These are phyloP conservation scores for Anas bahamensis DNA, from an alignment of 2,797 vertebrate genomes.

Conservation along the genomic window DNA sequence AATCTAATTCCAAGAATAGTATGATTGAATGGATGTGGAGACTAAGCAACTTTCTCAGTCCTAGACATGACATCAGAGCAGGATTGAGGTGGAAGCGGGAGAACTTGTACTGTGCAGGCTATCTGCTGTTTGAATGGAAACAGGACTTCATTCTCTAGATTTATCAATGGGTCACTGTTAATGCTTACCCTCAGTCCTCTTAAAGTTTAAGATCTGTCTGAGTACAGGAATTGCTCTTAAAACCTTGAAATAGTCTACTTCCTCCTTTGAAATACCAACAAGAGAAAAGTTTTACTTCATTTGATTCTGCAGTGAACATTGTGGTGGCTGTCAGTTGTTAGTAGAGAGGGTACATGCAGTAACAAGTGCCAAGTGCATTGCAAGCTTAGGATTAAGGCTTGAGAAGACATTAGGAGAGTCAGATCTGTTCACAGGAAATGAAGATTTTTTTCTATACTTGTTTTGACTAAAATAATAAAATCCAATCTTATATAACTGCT, in stretches of 20 bases:
- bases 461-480: slow-evolving; percentile 24
- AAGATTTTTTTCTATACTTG: slow-evolving; percentile 11
- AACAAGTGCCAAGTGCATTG: not conserved
- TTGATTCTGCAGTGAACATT: not conserved
- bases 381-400: not conserved
- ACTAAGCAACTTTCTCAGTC: slow-evolving; percentile 38
- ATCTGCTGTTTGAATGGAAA: slow-evolving; percentile 32
- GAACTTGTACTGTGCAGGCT: not conserved
- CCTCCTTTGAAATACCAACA: not conserved
- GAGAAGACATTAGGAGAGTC: slow-evolving; percentile 7
- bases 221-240: slow-evolving; percentile 34
- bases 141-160: slow-evolving; percentile 58
- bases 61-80: slow-evolving; percentile 59
- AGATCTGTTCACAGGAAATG: slow-evolving; percentile 10
- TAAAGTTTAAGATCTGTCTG: not conserved
- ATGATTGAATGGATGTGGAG: slow-evolving; percentile 21
- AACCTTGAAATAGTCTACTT: not conserved
- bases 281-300: not conserved
- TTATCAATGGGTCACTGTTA: slow-evolving; percentile 56
- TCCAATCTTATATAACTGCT: not conserved
- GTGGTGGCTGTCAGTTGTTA: not conserved
- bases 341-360: not conserved
- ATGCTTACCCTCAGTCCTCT: not conserved
- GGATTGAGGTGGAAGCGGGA: slow-evolving; percentile 40
- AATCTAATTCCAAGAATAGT: slow-evolving; percentile 54